phyloP scores from a whole-genome alignment of 2,113 vertebrate species.

The Campylorhamphus procurvoides region DNA sequence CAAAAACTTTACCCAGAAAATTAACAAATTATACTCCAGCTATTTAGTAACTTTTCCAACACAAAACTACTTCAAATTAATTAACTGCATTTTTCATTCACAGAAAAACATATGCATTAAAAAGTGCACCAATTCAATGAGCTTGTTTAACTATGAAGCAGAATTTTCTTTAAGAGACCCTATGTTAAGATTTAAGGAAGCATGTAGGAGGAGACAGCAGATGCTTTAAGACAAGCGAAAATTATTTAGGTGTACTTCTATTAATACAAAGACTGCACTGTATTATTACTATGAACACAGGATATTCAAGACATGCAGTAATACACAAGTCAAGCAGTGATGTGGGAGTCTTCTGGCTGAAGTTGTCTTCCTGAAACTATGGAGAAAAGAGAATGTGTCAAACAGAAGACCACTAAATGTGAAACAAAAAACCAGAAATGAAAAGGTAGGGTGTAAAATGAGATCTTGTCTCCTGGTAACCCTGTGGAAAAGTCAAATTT shows the following conservation, averaged over 20 bases:
- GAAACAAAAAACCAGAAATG: background rate
- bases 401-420: background rate
- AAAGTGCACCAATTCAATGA: background rate
- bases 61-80: background rate
- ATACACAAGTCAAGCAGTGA: background rate
- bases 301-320: background rate
- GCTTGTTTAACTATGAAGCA: background rate
- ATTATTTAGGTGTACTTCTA: constrained; percentile 24
- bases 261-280: constrained; percentile 12
- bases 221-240: constrained; percentile 34
- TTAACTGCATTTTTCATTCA: background rate
- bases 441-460: background rate
- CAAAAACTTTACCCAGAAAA: background rate
- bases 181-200: constrained; percentile 26
- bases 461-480: background rate
- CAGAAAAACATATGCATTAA: background rate
- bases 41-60: background rate
- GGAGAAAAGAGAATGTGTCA: background rate
- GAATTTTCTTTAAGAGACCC: background rate
- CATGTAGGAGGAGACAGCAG: constrained; percentile 42
- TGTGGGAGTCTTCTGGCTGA: background rate
- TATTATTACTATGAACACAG: background rate
- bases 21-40: background rate
- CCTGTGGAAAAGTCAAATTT: background rate
- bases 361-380: background rate